Percentiles rank a stretch among this genome's conserved stretches.
phyloP scores from a whole-genome alignment of 2,113 vertebrate species.

The Arenaria interpres region DNA sequence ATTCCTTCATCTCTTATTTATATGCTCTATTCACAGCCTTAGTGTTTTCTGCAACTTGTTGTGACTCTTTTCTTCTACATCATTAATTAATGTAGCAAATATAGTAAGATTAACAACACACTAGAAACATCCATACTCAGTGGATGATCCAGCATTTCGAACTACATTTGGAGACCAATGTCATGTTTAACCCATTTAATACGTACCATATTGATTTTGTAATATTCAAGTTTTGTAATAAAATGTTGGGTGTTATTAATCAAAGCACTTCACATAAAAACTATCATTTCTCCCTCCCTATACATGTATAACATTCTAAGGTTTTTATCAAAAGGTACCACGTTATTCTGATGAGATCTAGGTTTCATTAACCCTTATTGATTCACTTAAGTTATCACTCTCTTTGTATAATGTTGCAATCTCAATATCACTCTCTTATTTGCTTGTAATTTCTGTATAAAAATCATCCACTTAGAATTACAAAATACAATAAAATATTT shows the following conservation, averaged over 20 bases:
- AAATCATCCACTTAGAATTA: not conserved
- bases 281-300: not conserved
- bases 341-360: not conserved
- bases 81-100: not conserved
- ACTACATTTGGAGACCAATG: not conserved
- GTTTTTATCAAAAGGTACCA: not conserved
- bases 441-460: not conserved
- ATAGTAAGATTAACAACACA: not conserved
- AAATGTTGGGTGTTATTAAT: slow-evolving; percentile 3
- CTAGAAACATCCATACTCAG: not conserved
- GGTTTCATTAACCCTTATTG: slow-evolving; percentile 30
- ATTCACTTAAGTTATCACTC: not conserved
- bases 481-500: not conserved
- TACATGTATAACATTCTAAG: not conserved
- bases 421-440: not conserved
- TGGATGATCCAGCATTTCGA: not conserved
- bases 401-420: not conserved
- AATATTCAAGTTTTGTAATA: not conserved
- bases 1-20: not conserved
- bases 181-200: not conserved
- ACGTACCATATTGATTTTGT: not conserved
- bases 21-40: not conserved
- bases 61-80: not conserved
- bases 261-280: not conserved
- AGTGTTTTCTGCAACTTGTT: not conserved